These are phyloP conservation scores for Melanostoma mellinum DNA, from an alignment of 2,888 invertebrate genomes.

Conservation along the genomic window DNA sequence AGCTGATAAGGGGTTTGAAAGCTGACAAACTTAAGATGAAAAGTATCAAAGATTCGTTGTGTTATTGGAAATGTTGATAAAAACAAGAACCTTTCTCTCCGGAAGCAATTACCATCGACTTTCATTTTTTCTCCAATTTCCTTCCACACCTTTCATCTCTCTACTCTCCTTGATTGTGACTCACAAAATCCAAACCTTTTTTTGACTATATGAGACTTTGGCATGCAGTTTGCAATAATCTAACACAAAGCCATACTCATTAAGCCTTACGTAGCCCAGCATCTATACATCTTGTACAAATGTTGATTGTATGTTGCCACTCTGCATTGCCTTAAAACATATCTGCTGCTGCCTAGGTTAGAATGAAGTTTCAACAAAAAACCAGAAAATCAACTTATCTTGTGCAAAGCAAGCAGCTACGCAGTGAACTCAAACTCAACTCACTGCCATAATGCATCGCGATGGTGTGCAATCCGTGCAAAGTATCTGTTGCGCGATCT, in stretches of 20 bases:
- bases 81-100: no score
- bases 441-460: slow-evolving; percentile 1
- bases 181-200: slow-evolving; percentile 5
- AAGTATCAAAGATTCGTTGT: no score
- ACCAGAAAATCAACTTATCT: slow-evolving; percentile 67
- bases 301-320: background rate
- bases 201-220: background rate
- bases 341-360: slow-evolving; percentile 41
- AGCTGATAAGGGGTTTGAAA: no score
- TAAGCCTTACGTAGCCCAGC: slow-evolving; percentile 10
- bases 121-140: background rate
- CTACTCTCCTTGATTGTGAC: background rate
- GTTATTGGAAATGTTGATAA: no score
- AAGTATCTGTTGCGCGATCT: slow-evolving; percentile 60
- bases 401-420: slow-evolving; percentile 33
- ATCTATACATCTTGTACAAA: background rate
- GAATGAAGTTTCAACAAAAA: slow-evolving; percentile 49
- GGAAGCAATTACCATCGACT: no score
- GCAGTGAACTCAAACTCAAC: slow-evolving; percentile 33
- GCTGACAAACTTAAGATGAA: no score
- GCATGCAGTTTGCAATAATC: slow-evolving; percentile 6
- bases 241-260: slow-evolving; percentile 18
- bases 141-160: background rate
- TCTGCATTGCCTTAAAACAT: background rate
- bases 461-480: slow-evolving; percentile 43